Evolutionary conservation across 2,888 invertebrate genomes (phyloP).

Genomic region (Actias luna): DNA sequence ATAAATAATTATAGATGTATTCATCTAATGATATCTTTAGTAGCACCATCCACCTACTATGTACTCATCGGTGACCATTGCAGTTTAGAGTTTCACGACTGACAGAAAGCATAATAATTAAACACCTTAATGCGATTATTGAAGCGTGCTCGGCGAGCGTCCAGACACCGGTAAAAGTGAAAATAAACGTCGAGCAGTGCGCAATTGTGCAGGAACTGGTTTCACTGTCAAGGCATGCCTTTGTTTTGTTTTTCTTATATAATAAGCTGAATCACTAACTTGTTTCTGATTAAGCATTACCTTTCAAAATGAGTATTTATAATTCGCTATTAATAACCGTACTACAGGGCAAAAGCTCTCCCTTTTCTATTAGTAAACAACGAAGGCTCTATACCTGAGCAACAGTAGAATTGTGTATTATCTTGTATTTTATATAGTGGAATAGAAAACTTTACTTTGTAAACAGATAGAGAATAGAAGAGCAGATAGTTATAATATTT

Average conservation of each 20-base stretch:
- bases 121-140: conserved; percentile 58
- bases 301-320: conserved; percentile 2
- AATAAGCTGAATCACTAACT: conserved; percentile 26
- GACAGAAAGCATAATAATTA: conserved; percentile 46
- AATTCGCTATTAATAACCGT: neutral
- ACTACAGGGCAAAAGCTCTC: neutral
- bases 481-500: too few relatives aligned
- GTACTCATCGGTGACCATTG: neutral
- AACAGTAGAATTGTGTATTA: neutral
- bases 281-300: conserved; percentile 18
- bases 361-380: neutral
- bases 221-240: conserved; percentile 44
- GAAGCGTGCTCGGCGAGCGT: conserved; percentile 51
- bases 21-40: neutral
- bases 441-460: neutral
- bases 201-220: conserved; percentile 38
- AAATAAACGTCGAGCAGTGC: conserved; percentile 51
- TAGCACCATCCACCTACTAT: neutral
- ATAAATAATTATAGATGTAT: neutral
- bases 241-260: conserved; percentile 41
- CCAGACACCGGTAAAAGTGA: conserved; percentile 62
- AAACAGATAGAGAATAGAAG: neutral
- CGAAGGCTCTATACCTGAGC: neutral
- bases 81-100: conserved; percentile 36
- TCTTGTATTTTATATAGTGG: neutral